phyloP scores from a whole-genome alignment of 2,113 vertebrate species.

The Epinephelus lanceolatus region DNA sequence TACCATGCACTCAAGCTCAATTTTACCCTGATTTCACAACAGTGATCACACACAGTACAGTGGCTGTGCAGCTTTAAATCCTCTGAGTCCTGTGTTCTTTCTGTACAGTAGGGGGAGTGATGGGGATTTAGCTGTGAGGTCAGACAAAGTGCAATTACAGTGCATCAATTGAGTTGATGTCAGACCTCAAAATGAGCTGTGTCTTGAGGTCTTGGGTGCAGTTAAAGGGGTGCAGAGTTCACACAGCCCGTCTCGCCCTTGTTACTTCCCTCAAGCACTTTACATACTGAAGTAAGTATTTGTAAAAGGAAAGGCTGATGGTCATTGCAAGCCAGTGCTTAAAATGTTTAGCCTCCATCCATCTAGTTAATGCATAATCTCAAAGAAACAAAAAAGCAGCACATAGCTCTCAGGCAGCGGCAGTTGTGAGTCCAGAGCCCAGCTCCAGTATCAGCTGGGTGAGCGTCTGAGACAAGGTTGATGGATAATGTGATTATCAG shows the following conservation, averaged over 20 bases:
- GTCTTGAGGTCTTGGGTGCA: slow-evolving; percentile 31
- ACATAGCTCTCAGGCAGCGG: slow-evolving; percentile 4
- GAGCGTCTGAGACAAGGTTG: slow-evolving; percentile 21
- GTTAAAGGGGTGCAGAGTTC: slow-evolving; percentile 14
- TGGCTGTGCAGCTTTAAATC: slow-evolving; percentile 17
- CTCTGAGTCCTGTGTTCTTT: slow-evolving; percentile 39
- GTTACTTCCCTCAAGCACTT: neutral
- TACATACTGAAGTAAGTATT: neutral
- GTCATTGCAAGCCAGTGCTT: neutral
- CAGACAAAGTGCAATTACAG: slow-evolving; percentile 52
- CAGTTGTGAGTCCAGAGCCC: slow-evolving; percentile 17
- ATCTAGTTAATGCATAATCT: neutral
- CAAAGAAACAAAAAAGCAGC: neutral
- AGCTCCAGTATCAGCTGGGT: slow-evolving; percentile 16
- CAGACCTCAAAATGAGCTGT: slow-evolving; percentile 35
- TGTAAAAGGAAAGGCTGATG: neutral
- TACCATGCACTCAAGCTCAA: neutral
- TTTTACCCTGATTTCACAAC: slow-evolving; percentile 15
- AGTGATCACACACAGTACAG: slow-evolving; percentile 10
- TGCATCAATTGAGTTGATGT: slow-evolving; percentile 34
- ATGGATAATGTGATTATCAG: slow-evolving; percentile 53
- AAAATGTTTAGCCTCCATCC: neutral
- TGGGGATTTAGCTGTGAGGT: slow-evolving; percentile 56
- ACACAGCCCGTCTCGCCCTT: slow-evolving; percentile 2
- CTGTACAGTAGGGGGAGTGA: slow-evolving; percentile 68